phyloP scores from a whole-genome alignment of 2,113 vertebrate species.

The Eulacestoma nigropectus region DNA sequence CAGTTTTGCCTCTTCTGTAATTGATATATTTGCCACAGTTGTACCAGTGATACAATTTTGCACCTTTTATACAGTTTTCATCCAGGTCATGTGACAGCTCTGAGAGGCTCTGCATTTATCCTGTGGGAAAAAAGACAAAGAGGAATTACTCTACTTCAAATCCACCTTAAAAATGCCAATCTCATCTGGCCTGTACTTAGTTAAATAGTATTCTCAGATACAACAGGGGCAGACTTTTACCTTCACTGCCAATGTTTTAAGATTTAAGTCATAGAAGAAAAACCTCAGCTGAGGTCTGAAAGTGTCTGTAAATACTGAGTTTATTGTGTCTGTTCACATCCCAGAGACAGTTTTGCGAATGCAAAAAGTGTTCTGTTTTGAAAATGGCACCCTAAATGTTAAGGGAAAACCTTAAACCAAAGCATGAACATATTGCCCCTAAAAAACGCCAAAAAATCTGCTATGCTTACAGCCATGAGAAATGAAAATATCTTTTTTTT shows the following conservation, averaged over 20 bases:
- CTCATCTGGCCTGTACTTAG: neutral
- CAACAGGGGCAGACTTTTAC: neutral
- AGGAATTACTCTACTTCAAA: neutral
- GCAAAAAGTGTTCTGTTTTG: neutral
- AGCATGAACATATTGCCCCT: neutral
- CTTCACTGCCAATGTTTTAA: neutral
- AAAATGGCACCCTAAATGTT: neutral
- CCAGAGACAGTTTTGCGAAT: neutral
- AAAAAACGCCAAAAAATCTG: too few species aligned
- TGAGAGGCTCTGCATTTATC: neutral
- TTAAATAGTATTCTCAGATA: neutral
- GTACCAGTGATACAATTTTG: neutral
- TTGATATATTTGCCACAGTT: neutral
- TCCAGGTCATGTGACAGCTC: neutral
- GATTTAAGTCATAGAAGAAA: neutral
- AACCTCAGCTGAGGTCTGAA: neutral
- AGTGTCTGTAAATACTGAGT: neutral
- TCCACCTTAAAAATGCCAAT: neutral
- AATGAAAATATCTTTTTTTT: neutral
- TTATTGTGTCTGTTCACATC: neutral
- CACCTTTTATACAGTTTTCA: neutral
- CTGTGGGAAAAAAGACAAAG: neutral
- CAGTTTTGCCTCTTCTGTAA: neutral
- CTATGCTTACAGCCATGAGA: neutral
- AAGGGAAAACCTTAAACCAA: neutral